Percentiles rank a stretch among this genome's conserved stretches.
These are phyloP conservation scores for Tragopan temminckii DNA, from an alignment of 2,797 vertebrate species.

Conservation along the genomic window DNA sequence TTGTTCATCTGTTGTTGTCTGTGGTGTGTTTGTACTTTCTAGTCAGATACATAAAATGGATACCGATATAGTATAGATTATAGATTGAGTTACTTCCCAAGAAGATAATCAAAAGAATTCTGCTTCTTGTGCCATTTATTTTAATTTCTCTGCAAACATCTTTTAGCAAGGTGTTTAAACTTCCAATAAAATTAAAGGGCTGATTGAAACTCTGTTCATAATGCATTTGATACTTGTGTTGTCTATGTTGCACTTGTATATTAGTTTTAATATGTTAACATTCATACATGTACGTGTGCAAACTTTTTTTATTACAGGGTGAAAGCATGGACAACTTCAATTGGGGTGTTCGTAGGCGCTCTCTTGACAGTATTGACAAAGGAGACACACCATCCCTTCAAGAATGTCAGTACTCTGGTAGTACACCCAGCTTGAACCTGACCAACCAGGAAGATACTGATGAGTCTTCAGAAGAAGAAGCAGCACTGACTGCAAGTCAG, in stretches of 20 bases:
- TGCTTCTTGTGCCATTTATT: constrained; percentile 56
- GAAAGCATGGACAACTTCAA: constrained; percentile 99
- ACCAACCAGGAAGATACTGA: constrained; percentile 99
- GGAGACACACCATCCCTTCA: constrained; percentile 96
- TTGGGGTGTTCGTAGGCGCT: constrained; percentile 97
- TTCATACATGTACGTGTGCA: background rate
- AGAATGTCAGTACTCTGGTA: constrained; percentile 94
- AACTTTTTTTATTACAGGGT: constrained; percentile 83
- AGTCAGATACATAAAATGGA: constrained; percentile 69
- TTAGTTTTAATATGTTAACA: background rate
- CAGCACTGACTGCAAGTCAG: constrained; percentile 96
- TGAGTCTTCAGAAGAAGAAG: constrained; percentile 99
- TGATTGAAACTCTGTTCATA: constrained; percentile 84
- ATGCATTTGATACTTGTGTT: constrained; percentile 23
- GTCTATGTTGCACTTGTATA: constrained; percentile 52
- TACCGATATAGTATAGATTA: constrained; percentile 54
- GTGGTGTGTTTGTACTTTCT: constrained; percentile 73
- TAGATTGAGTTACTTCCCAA: constrained; percentile 52
- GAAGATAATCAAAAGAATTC: constrained; percentile 58
- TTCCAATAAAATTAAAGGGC: constrained; percentile 76
- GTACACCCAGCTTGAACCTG: constrained; percentile 96
- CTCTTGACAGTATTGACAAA: constrained; percentile 98
- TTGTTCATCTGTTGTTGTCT: constrained; percentile 78
- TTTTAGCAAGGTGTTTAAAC: constrained; percentile 64
- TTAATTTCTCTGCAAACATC: constrained; percentile 45